Percentiles rank a stretch among this genome's conserved stretches.
phyloP scores from a whole-genome alignment of 2,888 invertebrate species.

The Altica lythri region DNA sequence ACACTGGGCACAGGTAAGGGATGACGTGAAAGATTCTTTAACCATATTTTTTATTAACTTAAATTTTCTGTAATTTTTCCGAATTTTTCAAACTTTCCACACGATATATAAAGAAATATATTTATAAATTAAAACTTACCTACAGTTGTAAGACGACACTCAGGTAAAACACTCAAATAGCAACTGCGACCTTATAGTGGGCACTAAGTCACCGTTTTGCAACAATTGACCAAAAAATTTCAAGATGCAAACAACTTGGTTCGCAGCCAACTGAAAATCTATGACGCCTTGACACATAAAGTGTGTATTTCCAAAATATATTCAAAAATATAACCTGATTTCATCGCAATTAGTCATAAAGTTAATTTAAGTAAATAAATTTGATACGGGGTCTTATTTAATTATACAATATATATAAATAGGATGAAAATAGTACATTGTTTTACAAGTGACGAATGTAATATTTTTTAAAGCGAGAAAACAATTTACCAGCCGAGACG shows the following conservation, averaged over 20 bases:
- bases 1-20: too few relatives aligned
- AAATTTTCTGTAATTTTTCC: too few relatives aligned
- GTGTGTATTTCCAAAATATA: conserved; percentile 4
- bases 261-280: conserved; percentile 24
- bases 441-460: too few relatives aligned
- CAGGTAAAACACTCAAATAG: not conserved
- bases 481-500: too few relatives aligned
- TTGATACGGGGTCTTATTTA: too few relatives aligned
- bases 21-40: too few relatives aligned
- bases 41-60: too few relatives aligned
- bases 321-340: conserved; percentile 3
- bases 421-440: too few relatives aligned
- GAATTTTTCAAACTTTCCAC: not conserved
- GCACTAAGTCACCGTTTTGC: conserved; percentile 3
- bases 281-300: not conserved
- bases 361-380: too few relatives aligned
- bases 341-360: conserved; percentile 1
- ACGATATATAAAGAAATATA: too few relatives aligned
- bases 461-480: too few relatives aligned
- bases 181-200: conserved; percentile 2
- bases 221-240: conserved; percentile 30
- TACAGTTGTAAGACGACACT: conserved; percentile 6
- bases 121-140: not conserved
- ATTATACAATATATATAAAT: too few relatives aligned
- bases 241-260: conserved; percentile 27